Conservation (phyloP, 1,140 invertebrate species). For the Brachionus koreanus region DNA sequence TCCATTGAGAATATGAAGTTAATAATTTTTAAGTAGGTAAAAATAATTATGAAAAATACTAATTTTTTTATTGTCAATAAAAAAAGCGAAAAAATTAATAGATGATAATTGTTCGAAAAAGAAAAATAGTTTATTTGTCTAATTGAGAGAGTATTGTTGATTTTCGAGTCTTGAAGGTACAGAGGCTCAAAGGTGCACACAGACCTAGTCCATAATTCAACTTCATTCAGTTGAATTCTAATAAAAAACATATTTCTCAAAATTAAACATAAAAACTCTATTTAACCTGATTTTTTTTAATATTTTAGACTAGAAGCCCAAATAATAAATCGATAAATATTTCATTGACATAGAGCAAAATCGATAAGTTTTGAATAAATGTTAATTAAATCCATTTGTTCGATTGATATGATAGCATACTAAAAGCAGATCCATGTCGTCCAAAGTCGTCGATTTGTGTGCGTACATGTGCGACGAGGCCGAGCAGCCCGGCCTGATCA, state of each 20-base stretch:
- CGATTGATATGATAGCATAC: not conserved
- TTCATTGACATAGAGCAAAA: not conserved
- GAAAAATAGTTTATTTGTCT: too few species aligned
- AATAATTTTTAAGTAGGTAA: too few species aligned
- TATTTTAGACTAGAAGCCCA: not conserved
- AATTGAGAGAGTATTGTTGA: not conserved
- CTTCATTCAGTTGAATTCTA: not conserved
- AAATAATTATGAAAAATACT: too few species aligned
- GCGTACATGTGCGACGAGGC: not conserved
- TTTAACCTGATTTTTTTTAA: not conserved
- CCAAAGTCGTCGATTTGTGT: not conserved
- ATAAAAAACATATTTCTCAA: conserved; percentile 5
- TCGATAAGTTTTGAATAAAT: not conserved
- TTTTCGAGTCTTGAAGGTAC: not conserved
- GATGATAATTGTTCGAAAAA: too few species aligned
- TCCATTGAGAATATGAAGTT: too few species aligned
- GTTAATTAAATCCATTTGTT: not conserved
- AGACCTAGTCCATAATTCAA: not conserved
- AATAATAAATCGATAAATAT: not conserved
- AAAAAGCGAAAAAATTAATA: too few species aligned
- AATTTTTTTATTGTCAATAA: too few species aligned
- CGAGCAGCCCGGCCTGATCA: not conserved
- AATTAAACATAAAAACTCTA: not conserved
- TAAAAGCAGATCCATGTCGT: not conserved
- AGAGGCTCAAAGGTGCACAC: not conserved